Percentiles rank a stretch among this genome's conserved stretches.
These are phyloP conservation scores for Argya squamiceps DNA, from an alignment of 2,797 vertebrate species.

Conservation along the genomic window DNA sequence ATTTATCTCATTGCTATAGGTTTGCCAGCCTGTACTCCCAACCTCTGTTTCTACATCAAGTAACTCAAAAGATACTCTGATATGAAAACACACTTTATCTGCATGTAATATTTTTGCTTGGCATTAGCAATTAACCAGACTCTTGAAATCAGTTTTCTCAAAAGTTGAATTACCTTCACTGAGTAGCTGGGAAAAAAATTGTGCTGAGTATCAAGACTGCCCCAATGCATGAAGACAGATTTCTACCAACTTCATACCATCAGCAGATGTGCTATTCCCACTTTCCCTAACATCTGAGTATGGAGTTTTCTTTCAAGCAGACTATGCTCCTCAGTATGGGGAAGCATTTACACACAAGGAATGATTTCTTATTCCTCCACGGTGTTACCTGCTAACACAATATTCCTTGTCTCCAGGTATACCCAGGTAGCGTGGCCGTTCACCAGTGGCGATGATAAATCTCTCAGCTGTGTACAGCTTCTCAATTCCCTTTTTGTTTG, in stretches of 20 bases:
- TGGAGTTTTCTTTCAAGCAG: neutral
- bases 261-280: neutral
- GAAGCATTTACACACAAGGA: neutral
- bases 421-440: slow-evolving; percentile 79
- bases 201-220: neutral
- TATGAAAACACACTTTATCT: neutral
- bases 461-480: slow-evolving; percentile 78
- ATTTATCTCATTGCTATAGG: neutral
- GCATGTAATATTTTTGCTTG: neutral
- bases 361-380: neutral
- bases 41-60: neutral
- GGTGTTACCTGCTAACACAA: slow-evolving; percentile 84
- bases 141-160: neutral
- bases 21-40: neutral
- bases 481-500: slow-evolving; percentile 77
- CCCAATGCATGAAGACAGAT: neutral
- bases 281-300: neutral
- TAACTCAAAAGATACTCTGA: neutral
- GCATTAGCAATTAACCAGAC: neutral
- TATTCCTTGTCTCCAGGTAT: slow-evolving; percentile 82
- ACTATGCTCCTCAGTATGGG: neutral
- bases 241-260: neutral
- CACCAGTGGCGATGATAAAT: slow-evolving; percentile 85
- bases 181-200: neutral
- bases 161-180: neutral